These are phyloP conservation scores for Alaudala cheleensis DNA, from an alignment of 2,113 vertebrate species.

Conservation along the genomic window DNA sequence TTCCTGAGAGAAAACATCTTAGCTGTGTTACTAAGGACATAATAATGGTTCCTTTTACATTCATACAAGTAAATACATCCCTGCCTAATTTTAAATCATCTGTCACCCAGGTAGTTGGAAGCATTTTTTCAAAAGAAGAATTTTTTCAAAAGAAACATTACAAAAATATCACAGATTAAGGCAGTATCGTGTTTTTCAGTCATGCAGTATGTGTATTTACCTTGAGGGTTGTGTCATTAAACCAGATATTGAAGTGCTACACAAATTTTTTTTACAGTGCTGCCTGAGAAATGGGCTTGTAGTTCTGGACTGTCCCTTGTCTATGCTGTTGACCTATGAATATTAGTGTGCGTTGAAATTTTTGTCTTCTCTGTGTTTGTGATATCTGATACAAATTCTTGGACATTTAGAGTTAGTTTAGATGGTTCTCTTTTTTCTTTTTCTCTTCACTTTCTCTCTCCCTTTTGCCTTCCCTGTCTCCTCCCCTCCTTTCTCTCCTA, in stretches of 20 bases:
- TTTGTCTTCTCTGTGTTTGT: not conserved
- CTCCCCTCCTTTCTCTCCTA: not conserved
- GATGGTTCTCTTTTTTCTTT: not conserved
- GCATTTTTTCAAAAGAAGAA: not conserved
- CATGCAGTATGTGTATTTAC: not conserved
- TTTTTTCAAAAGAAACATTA: not conserved
- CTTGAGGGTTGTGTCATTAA: not conserved
- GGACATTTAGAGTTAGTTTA: not conserved
- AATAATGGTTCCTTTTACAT: not conserved
- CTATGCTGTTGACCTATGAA: not conserved
- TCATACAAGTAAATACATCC: not conserved
- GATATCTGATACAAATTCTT: not conserved
- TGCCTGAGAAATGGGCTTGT: not conserved
- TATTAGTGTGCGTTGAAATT: not conserved
- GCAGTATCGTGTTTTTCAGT: not conserved
- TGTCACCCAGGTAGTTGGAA: not conserved
- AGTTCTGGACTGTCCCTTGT: not conserved
- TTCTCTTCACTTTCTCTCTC: not conserved
- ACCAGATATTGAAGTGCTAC: not conserved
- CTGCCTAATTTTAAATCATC: not conserved
- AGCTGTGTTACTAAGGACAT: not conserved
- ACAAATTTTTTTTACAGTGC: not conserved
- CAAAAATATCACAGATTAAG: not conserved
- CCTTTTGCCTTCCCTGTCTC: not conserved
- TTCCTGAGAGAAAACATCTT: constrained; percentile 28